A percentile compares a stretch with the other conserved stretches of the same genome.
phyloP scores from a whole-genome alignment of 2,797 vertebrate genomes.

The Setipinna tenuifilis region DNA sequence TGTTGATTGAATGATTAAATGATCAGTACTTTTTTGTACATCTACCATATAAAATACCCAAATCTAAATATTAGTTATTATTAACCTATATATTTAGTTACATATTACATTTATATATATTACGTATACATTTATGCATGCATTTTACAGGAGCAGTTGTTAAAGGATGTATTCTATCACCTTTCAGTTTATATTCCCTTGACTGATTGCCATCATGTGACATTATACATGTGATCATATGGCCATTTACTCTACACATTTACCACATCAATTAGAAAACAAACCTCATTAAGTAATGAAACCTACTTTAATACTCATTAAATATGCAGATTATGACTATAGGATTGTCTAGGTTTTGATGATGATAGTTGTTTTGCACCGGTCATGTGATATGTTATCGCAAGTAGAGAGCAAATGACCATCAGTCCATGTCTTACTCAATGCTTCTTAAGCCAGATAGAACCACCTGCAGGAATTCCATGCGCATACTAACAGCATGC shows the following conservation, averaged over 20 bases:
- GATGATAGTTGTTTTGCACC: background rate
- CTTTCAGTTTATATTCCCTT: background rate
- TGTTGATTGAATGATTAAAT: too few relatives aligned
- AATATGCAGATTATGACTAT: background rate
- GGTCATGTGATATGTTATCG: background rate
- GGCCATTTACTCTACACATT: background rate
- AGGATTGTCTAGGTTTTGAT: background rate
- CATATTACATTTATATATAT: too few relatives aligned
- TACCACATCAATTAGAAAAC: background rate
- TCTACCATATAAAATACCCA: too few relatives aligned
- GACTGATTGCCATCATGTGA: background rate
- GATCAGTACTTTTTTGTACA: too few relatives aligned
- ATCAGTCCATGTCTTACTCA: background rate
- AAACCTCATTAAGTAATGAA: too few relatives aligned
- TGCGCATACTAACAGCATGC: background rate
- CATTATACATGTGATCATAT: background rate
- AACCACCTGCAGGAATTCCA: background rate
- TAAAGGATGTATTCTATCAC: background rate
- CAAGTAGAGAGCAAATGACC: background rate
- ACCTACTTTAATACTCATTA: background rate
- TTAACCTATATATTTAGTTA: too few relatives aligned
- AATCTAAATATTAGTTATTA: too few relatives aligned
- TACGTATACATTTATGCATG: too few relatives aligned
- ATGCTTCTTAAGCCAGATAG: conserved; percentile 21
- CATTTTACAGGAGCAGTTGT: too few relatives aligned